Percentiles rank a stretch among this genome's conserved stretches.
Conservation (phyloP, 1,140 invertebrate genomes). For the Lutraria rhynchaena region DNA sequence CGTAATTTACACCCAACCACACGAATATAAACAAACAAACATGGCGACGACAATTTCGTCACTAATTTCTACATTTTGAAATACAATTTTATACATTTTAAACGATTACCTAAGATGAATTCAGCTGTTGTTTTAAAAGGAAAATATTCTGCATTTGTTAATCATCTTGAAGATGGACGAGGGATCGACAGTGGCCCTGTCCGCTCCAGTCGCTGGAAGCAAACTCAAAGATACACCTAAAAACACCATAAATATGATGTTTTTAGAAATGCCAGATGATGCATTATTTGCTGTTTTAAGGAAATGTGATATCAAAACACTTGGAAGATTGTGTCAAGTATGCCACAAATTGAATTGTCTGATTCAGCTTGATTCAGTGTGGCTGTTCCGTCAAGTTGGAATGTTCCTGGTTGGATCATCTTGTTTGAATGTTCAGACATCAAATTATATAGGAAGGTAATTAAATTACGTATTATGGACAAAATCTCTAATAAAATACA, state of each 20-base stretch:
- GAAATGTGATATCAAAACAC: constrained; percentile 64
- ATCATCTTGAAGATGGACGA: neutral
- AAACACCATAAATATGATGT: neutral
- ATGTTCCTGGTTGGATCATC: neutral
- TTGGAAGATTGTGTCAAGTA: constrained; percentile 65
- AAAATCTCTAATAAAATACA: neutral
- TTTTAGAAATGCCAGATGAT: constrained; percentile 69
- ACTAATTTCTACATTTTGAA: constrained; percentile 21
- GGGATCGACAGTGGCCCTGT: neutral
- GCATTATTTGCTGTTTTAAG: constrained; percentile 68
- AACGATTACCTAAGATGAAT: constrained; percentile 13
- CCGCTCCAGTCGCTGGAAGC: neutral
- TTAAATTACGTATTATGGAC: neutral
- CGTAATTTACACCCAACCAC: too few relatives aligned
- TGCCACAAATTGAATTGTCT: constrained; percentile 65
- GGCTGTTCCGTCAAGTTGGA: constrained; percentile 33
- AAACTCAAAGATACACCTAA: neutral
- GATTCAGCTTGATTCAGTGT: constrained; percentile 66
- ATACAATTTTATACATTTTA: neutral
- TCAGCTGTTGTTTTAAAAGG: neutral
- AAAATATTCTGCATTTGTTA: neutral
- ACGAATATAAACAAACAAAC: too few relatives aligned
- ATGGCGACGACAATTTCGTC: constrained; percentile 1
- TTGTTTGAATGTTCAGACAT: neutral
- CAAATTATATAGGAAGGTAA: neutral